phyloP scores from a whole-genome alignment of 1,140 invertebrate genomes.

The Subanguina moxae region DNA sequence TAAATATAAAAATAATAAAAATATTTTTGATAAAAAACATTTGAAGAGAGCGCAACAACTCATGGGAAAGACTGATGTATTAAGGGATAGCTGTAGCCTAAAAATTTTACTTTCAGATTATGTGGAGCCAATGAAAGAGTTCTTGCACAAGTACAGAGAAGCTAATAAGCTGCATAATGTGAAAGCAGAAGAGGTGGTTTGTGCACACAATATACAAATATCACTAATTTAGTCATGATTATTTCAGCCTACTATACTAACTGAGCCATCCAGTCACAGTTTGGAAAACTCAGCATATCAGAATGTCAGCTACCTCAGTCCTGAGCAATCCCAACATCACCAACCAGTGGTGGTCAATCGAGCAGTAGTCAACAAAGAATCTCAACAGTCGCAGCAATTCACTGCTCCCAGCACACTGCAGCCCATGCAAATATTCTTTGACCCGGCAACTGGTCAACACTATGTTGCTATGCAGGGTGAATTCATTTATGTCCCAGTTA shows the following conservation, averaged over 20 bases:
- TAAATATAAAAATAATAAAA: background rate
- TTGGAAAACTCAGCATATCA: too few relatives aligned
- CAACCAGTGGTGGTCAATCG: too few relatives aligned
- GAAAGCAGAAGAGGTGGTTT: background rate
- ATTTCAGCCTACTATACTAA: too few relatives aligned
- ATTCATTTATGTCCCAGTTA: background rate
- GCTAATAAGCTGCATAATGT: conserved; percentile 48
- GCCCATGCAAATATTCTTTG: conserved; percentile 38
- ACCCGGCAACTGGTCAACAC: conserved; percentile 37
- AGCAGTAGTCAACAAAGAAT: background rate
- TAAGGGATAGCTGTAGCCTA: too few relatives aligned
- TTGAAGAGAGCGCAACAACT: too few relatives aligned
- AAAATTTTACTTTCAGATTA: conserved; percentile 64
- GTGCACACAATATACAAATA: too few relatives aligned
- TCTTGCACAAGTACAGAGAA: conserved; percentile 93
- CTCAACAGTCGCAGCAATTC: background rate
- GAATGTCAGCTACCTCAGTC: too few relatives aligned
- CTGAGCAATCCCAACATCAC: too few relatives aligned
- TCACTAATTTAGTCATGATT: too few relatives aligned
- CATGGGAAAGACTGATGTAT: too few relatives aligned
- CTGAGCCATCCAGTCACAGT: too few relatives aligned
- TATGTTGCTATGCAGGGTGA: conserved; percentile 17
- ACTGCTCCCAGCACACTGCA: conserved; percentile 23
- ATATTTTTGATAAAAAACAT: background rate
- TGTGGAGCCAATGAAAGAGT: conserved; percentile 90